phyloP scores from a whole-genome alignment of 2,113 vertebrate genomes.

The Hydrochoerus hydrochaeris region DNA sequence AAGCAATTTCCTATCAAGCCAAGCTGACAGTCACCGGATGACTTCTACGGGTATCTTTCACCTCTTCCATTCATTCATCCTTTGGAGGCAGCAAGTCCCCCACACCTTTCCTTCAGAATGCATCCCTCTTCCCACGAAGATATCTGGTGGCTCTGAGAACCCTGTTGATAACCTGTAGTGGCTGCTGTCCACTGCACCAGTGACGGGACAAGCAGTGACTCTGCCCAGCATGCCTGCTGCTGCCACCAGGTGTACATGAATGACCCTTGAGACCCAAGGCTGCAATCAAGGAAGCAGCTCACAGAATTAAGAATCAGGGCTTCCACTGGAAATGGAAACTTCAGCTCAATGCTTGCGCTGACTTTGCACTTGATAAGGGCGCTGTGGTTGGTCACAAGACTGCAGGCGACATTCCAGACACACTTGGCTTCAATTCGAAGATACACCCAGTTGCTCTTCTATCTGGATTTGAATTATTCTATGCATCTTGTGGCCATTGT shows the following conservation, averaged over 20 bases:
- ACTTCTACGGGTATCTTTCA: conserved; percentile 40
- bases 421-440: neutral
- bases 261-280: neutral
- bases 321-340: neutral
- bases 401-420: neutral
- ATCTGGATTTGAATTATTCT: no score
- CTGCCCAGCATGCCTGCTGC: neutral
- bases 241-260: neutral
- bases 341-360: neutral
- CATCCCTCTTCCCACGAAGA: neutral
- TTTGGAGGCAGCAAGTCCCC: conserved; percentile 15
- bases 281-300: neutral
- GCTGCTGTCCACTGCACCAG: neutral
- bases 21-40: conserved; percentile 46
- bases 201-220: neutral
- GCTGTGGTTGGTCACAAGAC: neutral
- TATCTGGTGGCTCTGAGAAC: no score
- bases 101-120: neutral
- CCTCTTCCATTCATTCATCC: conserved; percentile 70
- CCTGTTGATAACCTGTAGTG: no score
- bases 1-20: conserved; percentile 24
- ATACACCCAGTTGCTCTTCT: neutral
- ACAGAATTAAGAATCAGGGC: neutral
- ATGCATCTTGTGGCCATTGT: neutral
- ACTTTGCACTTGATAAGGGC: neutral